These are phyloP conservation scores for Meiosimyza decipiens DNA, from an alignment of 2,888 invertebrate genomes.

Conservation along the genomic window DNA sequence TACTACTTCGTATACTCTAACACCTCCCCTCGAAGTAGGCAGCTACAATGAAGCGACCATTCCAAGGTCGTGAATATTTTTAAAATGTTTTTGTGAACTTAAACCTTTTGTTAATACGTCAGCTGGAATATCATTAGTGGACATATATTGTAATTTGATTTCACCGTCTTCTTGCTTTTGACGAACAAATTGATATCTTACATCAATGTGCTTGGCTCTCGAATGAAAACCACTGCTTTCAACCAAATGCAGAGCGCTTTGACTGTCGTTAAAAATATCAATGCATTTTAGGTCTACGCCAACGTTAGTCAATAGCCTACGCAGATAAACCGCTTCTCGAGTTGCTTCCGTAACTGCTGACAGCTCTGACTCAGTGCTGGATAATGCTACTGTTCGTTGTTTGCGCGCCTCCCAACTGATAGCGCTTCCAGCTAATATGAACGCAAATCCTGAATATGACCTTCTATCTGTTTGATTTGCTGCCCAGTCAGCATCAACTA, in stretches of 20 bases:
- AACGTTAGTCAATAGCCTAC: conserved; percentile 34
- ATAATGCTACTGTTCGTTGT: conserved; percentile 42
- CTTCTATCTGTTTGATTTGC: conserved; percentile 37
- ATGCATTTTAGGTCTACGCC: conserved; percentile 28
- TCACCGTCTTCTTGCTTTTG: neutral
- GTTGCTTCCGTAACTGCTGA: conserved; percentile 41
- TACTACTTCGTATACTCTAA: too few relatives aligned
- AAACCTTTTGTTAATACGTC: neutral
- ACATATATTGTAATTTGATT: neutral
- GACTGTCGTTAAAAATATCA: conserved; percentile 31
- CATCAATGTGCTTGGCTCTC: conserved; percentile 17
- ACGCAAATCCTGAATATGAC: conserved; percentile 44
- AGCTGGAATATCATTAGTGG: conserved; percentile 9
- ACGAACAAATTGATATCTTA: conserved; percentile 6
- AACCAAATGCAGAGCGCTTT: conserved; percentile 11
- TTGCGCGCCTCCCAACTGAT: conserved; percentile 45
- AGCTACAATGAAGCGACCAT: neutral
- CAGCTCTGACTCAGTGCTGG: conserved; percentile 30
- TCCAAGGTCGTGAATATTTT: too few relatives aligned
- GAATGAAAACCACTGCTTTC: neutral
- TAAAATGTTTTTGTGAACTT: neutral
- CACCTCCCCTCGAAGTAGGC: conserved; percentile 19
- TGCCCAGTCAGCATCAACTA: conserved; percentile 46
- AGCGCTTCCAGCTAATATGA: conserved; percentile 38
- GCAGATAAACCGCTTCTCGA: conserved; percentile 41